Evolutionary conservation across 2,113 vertebrate species (phyloP).

Genomic region (Anser brachyrhynchus): DNA sequence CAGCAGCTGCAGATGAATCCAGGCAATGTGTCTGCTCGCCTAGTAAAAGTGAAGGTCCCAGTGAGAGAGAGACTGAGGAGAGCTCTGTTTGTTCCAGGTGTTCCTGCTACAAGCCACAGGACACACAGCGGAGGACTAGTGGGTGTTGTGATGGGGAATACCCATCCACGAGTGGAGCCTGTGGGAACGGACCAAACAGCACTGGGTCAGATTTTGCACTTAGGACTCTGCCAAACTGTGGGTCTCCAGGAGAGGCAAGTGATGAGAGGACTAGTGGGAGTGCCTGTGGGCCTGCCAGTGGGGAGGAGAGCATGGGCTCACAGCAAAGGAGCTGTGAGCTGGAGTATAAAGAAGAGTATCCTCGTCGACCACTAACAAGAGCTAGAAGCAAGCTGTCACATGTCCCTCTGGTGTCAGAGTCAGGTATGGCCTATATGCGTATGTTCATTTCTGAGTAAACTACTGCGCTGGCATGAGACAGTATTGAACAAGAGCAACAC

Average conservation of each 20-base stretch:
- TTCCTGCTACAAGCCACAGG: slow-evolving; percentile 71
- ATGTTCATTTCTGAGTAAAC: not conserved
- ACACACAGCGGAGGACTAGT: slow-evolving; percentile 72
- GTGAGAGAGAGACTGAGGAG: slow-evolving; percentile 65
- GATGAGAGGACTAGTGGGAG: slow-evolving; percentile 77
- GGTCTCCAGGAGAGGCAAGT: slow-evolving; percentile 58
- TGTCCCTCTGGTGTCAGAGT: slow-evolving; percentile 87
- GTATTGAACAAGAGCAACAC: not conserved
- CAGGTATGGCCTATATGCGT: slow-evolving; percentile 78
- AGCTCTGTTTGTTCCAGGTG: slow-evolving; percentile 75
- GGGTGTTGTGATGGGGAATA: slow-evolving; percentile 71
- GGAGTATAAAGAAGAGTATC: slow-evolving; percentile 77
- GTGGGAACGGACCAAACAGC: slow-evolving; percentile 73
- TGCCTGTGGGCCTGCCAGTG: slow-evolving; percentile 64
- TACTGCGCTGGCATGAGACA: not conserved
- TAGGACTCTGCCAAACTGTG: slow-evolving; percentile 76
- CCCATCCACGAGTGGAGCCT: slow-evolving; percentile 76
- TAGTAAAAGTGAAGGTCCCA: slow-evolving; percentile 63
- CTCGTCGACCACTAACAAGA: slow-evolving; percentile 91
- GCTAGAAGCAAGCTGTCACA: slow-evolving; percentile 89
- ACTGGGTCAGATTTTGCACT: slow-evolving; percentile 77
- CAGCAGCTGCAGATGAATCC: slow-evolving; percentile 52
- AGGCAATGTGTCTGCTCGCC: slow-evolving; percentile 76
- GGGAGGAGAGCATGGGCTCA: slow-evolving; percentile 65
- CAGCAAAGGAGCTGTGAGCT: slow-evolving; percentile 69